phyloP scores from a whole-genome alignment of 2,113 vertebrate species.

The Pycnonotus jocosus region DNA sequence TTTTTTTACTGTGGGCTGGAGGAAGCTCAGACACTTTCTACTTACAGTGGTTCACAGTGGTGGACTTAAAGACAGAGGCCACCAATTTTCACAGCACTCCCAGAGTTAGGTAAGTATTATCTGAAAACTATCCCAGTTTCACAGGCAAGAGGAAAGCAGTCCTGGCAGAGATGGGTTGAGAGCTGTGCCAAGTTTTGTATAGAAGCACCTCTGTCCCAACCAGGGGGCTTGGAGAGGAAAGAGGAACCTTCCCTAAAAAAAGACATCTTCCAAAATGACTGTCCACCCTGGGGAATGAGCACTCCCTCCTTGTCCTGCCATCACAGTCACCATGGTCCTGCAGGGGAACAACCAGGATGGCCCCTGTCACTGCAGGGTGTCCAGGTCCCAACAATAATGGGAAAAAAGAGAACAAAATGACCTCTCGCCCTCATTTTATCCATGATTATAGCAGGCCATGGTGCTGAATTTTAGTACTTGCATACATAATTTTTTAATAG shows the following conservation, averaged over 20 bases:
- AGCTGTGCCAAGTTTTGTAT: background rate
- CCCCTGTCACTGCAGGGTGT: background rate
- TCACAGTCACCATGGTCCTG: background rate
- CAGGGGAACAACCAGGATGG: background rate
- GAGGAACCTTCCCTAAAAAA: background rate
- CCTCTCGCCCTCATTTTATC: background rate
- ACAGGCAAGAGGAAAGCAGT: background rate
- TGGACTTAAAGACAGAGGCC: background rate
- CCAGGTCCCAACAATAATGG: background rate
- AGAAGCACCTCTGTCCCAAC: background rate
- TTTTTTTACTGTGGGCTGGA: background rate
- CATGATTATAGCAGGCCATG: background rate
- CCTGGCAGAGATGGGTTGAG: background rate
- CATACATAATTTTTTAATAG: background rate
- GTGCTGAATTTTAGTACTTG: background rate
- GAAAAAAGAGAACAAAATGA: background rate
- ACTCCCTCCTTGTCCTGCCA: background rate
- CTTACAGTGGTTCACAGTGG: background rate
- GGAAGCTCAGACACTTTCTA: background rate
- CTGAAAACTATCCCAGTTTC: background rate
- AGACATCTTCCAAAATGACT: background rate
- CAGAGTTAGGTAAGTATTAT: background rate
- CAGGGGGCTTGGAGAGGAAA: background rate
- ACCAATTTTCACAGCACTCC: background rate
- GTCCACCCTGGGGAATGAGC: rapidly evolving